Conservation (phyloP, 37 sponge, comb jelly and placozoan genomes). For the Beroe forskalii region DNA sequence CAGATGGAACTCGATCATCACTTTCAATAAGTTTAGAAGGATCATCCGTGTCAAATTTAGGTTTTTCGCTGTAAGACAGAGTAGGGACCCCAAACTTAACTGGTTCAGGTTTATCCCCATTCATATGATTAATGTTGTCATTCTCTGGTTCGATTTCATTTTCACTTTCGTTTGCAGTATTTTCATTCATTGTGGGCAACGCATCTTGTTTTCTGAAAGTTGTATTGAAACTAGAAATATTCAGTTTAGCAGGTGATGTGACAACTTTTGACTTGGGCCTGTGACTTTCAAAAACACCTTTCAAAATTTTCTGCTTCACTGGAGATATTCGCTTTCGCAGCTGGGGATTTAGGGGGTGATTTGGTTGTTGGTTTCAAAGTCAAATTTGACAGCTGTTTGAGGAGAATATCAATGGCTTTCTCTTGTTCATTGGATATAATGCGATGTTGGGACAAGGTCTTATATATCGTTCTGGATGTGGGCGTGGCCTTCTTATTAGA, state of each 20-base stretch:
- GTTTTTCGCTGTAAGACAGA: slow-evolving; percentile 26
- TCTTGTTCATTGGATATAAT: slow-evolving; percentile 47
- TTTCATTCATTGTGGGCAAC: background rate
- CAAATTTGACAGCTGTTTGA: slow-evolving; percentile 15
- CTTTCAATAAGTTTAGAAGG: slow-evolving; percentile 5
- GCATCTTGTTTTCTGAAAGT: background rate
- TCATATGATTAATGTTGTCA: background rate
- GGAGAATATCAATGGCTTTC: slow-evolving; percentile 8
- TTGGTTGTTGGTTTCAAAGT: background rate
- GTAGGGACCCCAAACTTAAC: background rate
- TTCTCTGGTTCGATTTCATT: background rate
- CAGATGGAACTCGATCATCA: slow-evolving; percentile 28
- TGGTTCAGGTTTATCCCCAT: background rate
- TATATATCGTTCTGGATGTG: slow-evolving; percentile 34
- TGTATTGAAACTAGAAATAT: slow-evolving; percentile 32
- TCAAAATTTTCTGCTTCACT: slow-evolving; percentile 15
- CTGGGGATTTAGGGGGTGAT: background rate
- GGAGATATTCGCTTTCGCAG: slow-evolving; percentile 28
- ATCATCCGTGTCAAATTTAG: slow-evolving; percentile 27
- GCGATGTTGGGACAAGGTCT: slow-evolving; percentile 48
- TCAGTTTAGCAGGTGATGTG: slow-evolving; percentile 58
- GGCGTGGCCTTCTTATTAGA: slow-evolving; percentile 40
- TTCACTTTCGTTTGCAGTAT: background rate
- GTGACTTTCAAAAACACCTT: slow-evolving; percentile 18
- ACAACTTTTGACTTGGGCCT: background rate